Conservation (phyloP, 2,888 invertebrate genomes). For the Sarcophaga caerulescens region DNA sequence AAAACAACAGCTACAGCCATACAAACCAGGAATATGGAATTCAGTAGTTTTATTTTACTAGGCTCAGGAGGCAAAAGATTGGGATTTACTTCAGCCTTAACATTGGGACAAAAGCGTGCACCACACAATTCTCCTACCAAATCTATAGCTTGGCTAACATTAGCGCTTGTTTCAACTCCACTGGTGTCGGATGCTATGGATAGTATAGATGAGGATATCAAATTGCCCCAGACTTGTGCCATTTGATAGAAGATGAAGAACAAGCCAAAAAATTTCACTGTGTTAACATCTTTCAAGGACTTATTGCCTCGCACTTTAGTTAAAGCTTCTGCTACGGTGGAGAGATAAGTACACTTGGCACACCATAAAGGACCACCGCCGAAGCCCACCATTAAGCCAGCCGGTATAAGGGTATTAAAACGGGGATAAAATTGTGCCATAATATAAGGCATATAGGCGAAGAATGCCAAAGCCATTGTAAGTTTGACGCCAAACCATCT, state of each 20-base stretch:
- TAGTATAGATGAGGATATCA: slow-evolving; percentile 89
- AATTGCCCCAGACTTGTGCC: slow-evolving; percentile 97
- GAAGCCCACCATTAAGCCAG: slow-evolving; percentile 82
- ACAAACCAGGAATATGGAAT: slow-evolving; percentile 91
- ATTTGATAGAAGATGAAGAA: slow-evolving; percentile 98
- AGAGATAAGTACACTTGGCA: slow-evolving; percentile 96
- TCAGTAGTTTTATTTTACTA: slow-evolving; percentile 88
- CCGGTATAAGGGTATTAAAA: slow-evolving; percentile 91
- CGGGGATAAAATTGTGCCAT: slow-evolving; percentile 94
- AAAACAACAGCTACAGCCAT: slow-evolving; percentile 89
- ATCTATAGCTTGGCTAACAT: slow-evolving; percentile 64
- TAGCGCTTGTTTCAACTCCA: slow-evolving; percentile 46
- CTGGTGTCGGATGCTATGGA: slow-evolving; percentile 69
- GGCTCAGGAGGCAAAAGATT: slow-evolving; percentile 88
- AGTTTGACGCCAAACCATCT: slow-evolving; percentile 95
- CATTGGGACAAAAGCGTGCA: slow-evolving; percentile 87
- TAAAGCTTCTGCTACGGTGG: slow-evolving; percentile 91
- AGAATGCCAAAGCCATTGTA: slow-evolving; percentile 91
- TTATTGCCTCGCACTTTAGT: slow-evolving; percentile 84
- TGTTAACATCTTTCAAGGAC: slow-evolving; percentile 87
- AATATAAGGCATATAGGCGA: slow-evolving; percentile 96
- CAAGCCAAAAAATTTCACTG: slow-evolving; percentile 95
- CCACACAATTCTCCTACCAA: slow-evolving; percentile 86
- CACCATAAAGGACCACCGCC: slow-evolving; percentile 98
- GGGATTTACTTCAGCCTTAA: slow-evolving; percentile 83